phyloP scores from a whole-genome alignment of 1,140 invertebrate genomes.

The Habropoda laboriosa region DNA sequence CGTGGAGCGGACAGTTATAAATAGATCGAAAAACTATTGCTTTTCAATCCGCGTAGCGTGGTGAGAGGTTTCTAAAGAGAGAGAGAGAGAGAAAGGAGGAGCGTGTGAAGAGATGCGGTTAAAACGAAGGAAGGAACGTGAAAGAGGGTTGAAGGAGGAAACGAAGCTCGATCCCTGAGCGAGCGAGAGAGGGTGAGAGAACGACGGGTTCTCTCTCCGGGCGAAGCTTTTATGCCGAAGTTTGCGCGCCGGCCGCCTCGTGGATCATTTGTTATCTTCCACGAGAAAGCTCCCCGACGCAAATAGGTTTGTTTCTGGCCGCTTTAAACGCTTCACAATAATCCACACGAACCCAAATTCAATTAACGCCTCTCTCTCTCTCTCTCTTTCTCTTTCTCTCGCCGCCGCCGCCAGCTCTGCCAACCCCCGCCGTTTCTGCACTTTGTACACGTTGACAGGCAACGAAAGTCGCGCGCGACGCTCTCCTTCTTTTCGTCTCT shows the following conservation, averaged over 20 bases:
- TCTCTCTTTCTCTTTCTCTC: too few species aligned
- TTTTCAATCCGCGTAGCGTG: slow-evolving; percentile 66
- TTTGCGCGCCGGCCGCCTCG: slow-evolving; percentile 67
- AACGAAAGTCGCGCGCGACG: slow-evolving; percentile 54
- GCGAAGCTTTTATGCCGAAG: slow-evolving; percentile 73
- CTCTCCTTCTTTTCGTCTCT: slow-evolving; percentile 62
- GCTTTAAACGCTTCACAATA: slow-evolving; percentile 74
- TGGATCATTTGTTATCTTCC: slow-evolving; percentile 74
- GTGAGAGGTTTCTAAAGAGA: slow-evolving; percentile 51
- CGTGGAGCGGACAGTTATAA: slow-evolving; percentile 71
- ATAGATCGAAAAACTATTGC: slow-evolving; percentile 74
- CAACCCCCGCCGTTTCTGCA: slow-evolving; percentile 40
- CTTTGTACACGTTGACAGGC: slow-evolving; percentile 64
- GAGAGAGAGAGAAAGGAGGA: slow-evolving; percentile 4
- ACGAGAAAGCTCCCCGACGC: slow-evolving; percentile 73
- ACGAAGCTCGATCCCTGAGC: not conserved
- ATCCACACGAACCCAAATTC: slow-evolving; percentile 71
- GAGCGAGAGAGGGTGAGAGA: slow-evolving; percentile 22
- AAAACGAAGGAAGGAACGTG: slow-evolving; percentile 58
- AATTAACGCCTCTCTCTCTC: slow-evolving; percentile 70
- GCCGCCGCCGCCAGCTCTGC: slow-evolving; percentile 34
- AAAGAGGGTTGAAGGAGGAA: slow-evolving; percentile 47
- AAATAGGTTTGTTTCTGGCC: slow-evolving; percentile 75
- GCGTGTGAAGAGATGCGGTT: slow-evolving; percentile 34
- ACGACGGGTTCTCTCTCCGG: slow-evolving; percentile 52